Conservation (phyloP, 2,113 vertebrate genomes). For the Perccottus glenii region DNA sequence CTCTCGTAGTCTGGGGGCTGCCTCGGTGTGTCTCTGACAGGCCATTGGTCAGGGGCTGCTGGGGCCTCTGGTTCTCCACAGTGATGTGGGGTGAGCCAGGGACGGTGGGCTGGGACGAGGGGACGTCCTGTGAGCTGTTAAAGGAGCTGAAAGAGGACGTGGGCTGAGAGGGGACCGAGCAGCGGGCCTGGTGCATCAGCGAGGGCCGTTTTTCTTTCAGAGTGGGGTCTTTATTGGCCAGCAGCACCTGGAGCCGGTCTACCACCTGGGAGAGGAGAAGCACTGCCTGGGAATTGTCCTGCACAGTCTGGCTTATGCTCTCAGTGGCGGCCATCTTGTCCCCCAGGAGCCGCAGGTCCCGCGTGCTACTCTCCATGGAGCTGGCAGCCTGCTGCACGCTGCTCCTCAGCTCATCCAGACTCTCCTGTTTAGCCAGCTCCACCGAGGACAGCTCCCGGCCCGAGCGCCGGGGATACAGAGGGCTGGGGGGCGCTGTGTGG, state of each 20-base stretch:
- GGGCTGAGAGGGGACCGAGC: conserved; percentile 26
- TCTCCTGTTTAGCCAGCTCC: conserved; percentile 65
- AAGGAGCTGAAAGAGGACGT: conserved; percentile 60
- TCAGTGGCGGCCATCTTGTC: conserved; percentile 69
- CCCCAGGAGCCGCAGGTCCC: conserved; percentile 65
- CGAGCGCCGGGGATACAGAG: conserved; percentile 30
- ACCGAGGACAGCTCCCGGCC: conserved; percentile 8
- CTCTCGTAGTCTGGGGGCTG: conserved; percentile 7
- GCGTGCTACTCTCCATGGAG: conserved; percentile 71
- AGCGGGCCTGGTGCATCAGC: conserved; percentile 28
- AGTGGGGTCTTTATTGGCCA: conserved; percentile 6
- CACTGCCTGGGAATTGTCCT: conserved; percentile 72
- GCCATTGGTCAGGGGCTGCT: conserved; percentile 50
- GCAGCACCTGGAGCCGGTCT: conserved; percentile 61
- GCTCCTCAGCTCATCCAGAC: conserved; percentile 65
- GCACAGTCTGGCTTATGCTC: conserved; percentile 67
- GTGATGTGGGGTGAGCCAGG: neutral
- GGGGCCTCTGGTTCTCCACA: neutral
- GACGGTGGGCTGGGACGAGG: conserved; percentile 31
- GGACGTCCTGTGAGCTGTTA: conserved; percentile 36
- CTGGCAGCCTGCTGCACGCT: conserved; percentile 62
- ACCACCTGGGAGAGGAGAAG: conserved; percentile 65
- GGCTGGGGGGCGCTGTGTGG: conserved; percentile 71
- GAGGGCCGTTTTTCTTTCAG: conserved; percentile 8
- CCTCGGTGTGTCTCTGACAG: neutral